These are phyloP conservation scores for Andrena chrysosceles DNA, from an alignment of 2,888 invertebrate genomes.

Conservation along the genomic window DNA sequence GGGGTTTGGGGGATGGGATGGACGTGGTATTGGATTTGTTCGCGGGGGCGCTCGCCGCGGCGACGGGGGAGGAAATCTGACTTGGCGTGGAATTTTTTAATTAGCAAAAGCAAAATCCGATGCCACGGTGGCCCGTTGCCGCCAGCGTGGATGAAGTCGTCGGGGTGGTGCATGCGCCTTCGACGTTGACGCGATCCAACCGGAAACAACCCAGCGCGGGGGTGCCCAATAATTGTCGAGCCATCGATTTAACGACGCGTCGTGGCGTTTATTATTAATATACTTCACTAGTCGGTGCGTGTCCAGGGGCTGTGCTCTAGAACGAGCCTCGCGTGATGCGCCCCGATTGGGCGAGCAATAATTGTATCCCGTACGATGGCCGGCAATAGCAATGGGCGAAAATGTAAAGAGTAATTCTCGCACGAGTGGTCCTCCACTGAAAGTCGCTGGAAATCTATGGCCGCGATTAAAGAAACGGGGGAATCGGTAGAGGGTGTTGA, in stretches of 20 bases:
- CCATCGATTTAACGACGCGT: conserved; percentile 54
- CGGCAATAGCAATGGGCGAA: conserved; percentile 54
- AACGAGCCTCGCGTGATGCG: conserved; percentile 72
- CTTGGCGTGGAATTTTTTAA: conserved; percentile 82
- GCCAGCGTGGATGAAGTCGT: conserved; percentile 59
- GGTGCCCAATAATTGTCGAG: conserved; percentile 37
- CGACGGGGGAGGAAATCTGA: conserved; percentile 75
- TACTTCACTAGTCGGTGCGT: conserved; percentile 70
- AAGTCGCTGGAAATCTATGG: conserved; percentile 21
- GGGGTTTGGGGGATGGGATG: conserved; percentile 8
- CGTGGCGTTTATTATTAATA: conserved; percentile 65
- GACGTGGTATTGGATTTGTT: conserved; percentile 69
- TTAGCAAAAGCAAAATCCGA: conserved; percentile 78
- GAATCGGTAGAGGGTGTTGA: background rate
- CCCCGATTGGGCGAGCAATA: conserved; percentile 68
- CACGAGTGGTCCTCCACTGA: background rate
- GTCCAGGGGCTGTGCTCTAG: conserved; percentile 70
- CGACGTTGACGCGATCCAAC: conserved; percentile 14
- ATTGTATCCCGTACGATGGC: conserved; percentile 70
- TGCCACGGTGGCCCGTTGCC: conserved; percentile 62
- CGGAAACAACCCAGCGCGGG: background rate
- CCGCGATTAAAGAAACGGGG: background rate
- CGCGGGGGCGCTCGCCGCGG: conserved; percentile 56
- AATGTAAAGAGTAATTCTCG: conserved; percentile 58
- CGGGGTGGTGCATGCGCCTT: conserved; percentile 15